Percentiles rank a stretch among this genome's conserved stretches.
These are phyloP conservation scores for Malaclemys terrapin DNA, from an alignment of 2,113 vertebrate species.

Conservation along the genomic window DNA sequence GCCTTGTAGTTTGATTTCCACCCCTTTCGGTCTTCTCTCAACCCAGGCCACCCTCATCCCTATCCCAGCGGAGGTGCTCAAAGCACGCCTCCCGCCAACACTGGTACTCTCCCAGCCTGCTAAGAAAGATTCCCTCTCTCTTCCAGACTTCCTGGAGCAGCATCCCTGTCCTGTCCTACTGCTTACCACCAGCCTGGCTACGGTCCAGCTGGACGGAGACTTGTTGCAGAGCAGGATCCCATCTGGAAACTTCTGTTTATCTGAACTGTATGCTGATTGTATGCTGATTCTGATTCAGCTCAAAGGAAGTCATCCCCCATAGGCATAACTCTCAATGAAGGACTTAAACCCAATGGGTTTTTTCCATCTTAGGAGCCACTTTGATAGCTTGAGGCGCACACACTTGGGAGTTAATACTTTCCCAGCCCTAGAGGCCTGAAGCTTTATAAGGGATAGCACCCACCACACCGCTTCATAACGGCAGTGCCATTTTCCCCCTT, in stretches of 20 bases:
- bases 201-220: rapidly evolving
- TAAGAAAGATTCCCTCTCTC: neutral
- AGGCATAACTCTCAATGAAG: neutral
- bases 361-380: neutral
- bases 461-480: neutral
- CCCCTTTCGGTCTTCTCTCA: neutral
- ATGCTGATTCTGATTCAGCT: neutral
- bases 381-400: neutral
- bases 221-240: neutral
- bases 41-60: neutral
- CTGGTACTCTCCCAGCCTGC: rapidly evolving
- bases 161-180: neutral
- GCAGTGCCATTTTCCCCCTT: neutral
- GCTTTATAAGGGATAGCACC: neutral
- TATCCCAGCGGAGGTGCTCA: neutral
- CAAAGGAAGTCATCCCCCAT: neutral
- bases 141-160: neutral
- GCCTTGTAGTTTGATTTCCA: neutral
- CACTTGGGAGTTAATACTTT: neutral
- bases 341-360: neutral
- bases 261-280: neutral
- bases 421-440: neutral
- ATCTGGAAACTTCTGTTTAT: neutral
- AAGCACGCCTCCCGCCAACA: neutral
- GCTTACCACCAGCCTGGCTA: neutral